Evolutionary conservation across 2,797 vertebrate genomes (phyloP).

Genomic region (Schizothorax lantsangensis): DNA sequence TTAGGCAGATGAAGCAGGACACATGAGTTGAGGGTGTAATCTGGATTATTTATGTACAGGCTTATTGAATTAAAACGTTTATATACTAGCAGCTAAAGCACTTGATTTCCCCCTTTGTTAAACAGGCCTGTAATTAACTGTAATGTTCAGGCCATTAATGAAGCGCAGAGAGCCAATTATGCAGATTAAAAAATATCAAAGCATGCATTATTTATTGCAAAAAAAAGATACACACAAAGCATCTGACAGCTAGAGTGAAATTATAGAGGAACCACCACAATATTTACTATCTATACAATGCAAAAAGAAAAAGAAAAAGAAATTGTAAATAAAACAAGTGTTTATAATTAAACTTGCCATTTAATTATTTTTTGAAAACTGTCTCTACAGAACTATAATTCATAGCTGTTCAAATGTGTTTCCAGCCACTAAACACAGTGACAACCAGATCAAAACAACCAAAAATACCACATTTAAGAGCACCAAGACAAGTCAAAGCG

Average conservation of each 20-base stretch:
- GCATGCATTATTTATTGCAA: not conserved
- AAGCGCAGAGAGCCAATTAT: not conserved
- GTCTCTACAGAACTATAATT: not conserved
- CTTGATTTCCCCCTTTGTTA: not conserved
- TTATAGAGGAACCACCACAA: not conserved
- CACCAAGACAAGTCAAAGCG: not conserved
- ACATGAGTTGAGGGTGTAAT: not conserved
- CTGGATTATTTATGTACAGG: constrained; percentile 13
- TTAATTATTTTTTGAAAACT: not conserved
- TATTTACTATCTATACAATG: not conserved
- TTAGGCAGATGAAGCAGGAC: constrained; percentile 32
- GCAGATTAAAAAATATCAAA: not conserved
- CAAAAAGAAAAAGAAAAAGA: not conserved
- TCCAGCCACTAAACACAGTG: not conserved
- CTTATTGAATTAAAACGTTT: constrained; percentile 27
- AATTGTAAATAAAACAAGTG: not conserved
- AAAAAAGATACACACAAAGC: not conserved
- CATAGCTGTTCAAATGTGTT: not conserved
- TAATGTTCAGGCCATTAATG: not conserved
- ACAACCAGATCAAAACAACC: constrained; percentile 2
- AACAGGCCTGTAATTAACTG: not conserved
- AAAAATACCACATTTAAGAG: not conserved
- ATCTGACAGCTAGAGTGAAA: not conserved
- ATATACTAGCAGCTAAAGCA: constrained; percentile 12
- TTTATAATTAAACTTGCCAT: not conserved